Evolutionary conservation across 1,140 invertebrate genomes (phyloP), one percentile per base, ranked within the genome.

Genomic region (Lasioglossum baleicum): DNA sequence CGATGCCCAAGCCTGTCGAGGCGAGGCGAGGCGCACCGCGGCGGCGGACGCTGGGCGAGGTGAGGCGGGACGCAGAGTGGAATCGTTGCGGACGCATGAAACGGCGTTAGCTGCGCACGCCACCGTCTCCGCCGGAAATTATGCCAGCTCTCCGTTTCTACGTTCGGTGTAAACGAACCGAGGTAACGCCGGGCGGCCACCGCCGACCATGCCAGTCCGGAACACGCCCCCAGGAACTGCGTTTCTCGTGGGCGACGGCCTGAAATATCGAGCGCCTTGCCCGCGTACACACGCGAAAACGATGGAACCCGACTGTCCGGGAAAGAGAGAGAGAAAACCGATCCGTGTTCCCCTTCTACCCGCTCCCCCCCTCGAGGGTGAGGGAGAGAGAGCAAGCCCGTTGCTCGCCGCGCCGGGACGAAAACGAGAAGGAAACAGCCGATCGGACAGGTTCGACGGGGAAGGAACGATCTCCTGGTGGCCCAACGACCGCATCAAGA

Each of bases 181-280:
- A 83, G 74, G 82, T 85, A 85, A 83, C 73, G 77, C 70, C 58
- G 80, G 75, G 69, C 68, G 53, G 70, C 35, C 81, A 42, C 2
- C 68, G 73, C 63, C 75, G 75, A 83, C 82, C 76, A 83, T 83
- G 75, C 72, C 74, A 74, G 69, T 68, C 83, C 75, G 85, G 84
- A 86, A 87, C 84, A 87, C 84, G 84, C 84, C 85, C 84, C 84
- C 85, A 86, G 84, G 84, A 87, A 81, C 85, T 81, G 85, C 83
- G 83, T 83, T 87, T 85, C 85, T 85, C 79, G 85, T 85, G 81
- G 83, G 83, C 86, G 84, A 88, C 84, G 80, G 86, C 80, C 84
- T 88, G 84, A 88, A 88, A 88, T 88, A 88, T 88, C 86, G 87
- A 88, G 87, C 87, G 87, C 87, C 83, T 87, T 86, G 85, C 75